Conservation (phyloP, 1,140 invertebrate genomes). For the Dendroctonus valens region DNA sequence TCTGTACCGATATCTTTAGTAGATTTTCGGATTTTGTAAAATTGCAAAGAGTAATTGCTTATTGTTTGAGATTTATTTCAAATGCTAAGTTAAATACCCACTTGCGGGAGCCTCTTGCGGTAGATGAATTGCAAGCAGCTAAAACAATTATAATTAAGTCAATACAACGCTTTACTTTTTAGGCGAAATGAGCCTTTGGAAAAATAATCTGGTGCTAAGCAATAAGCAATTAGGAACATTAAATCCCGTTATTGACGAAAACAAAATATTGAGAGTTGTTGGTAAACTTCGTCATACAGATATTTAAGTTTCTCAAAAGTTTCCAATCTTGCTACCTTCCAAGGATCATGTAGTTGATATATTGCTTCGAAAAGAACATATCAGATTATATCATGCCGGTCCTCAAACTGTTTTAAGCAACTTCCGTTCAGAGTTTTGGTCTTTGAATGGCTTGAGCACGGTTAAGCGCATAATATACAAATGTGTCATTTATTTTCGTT, state of each 20-base stretch:
- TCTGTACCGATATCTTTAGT: constrained; percentile 25
- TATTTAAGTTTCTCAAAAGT: constrained; percentile 30
- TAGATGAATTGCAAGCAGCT: constrained; percentile 19
- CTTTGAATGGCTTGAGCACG: neutral
- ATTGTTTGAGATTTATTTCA: constrained; percentile 21
- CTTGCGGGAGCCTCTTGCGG: constrained; percentile 3
- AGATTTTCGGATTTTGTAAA: constrained; percentile 35
- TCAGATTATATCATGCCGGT: constrained; percentile 21
- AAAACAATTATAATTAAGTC: constrained; percentile 40
- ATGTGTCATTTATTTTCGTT: constrained; percentile 5
- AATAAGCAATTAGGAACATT: constrained; percentile 35
- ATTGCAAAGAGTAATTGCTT: constrained; percentile 34
- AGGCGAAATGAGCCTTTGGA: constrained; percentile 18
- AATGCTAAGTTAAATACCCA: neutral
- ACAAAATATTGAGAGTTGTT: constrained; percentile 48
- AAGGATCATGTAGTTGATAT: constrained; percentile 26
- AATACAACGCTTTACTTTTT: constrained; percentile 46
- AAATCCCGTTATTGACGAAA: constrained; percentile 47
- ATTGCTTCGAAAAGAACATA: constrained; percentile 28
- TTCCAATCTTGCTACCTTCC: constrained; percentile 32
- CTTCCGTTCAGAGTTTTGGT: constrained; percentile 16
- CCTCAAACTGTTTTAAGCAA: constrained; percentile 19
- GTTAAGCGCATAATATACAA: neutral
- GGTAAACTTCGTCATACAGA: constrained; percentile 38
- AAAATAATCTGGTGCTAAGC: neutral